phyloP scores from a whole-genome alignment of 37 sponge, comb jelly and placozoan species.

The Halisarca cf. caerulea region DNA sequence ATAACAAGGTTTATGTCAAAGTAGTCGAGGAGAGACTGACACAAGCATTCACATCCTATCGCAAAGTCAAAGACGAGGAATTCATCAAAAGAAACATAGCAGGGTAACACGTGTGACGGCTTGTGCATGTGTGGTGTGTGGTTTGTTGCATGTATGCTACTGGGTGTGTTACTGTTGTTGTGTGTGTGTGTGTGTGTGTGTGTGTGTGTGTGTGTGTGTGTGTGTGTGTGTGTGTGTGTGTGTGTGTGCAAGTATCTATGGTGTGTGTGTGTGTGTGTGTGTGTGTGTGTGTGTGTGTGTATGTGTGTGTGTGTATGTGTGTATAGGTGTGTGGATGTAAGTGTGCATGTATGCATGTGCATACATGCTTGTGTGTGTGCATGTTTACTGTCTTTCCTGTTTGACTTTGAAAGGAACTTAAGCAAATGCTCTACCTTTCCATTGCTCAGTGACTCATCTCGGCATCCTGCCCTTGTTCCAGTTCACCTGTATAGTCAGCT shows the following conservation, averaged over 20 bases:
- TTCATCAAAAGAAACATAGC: slow-evolving; percentile 55
- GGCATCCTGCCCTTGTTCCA: slow-evolving; percentile 72
- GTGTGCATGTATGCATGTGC: not conserved
- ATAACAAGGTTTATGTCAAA: slow-evolving; percentile 76
- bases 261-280: not conserved
- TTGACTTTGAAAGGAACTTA: too few species aligned
- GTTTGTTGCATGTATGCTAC: not conserved
- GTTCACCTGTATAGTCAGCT: slow-evolving; percentile 88
- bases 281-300: not conserved
- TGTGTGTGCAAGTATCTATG: too few species aligned
- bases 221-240: not conserved
- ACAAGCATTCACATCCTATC: slow-evolving; percentile 66
- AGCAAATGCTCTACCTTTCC: too few species aligned
- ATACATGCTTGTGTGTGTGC: not conserved
- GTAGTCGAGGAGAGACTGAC: slow-evolving; percentile 76
- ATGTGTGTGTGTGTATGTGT: not conserved
- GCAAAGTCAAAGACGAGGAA: slow-evolving; percentile 50
- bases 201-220: not conserved
- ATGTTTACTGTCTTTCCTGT: not conserved
- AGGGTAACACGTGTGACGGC: not conserved
- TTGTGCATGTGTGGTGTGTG: not conserved
- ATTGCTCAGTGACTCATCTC: not conserved
- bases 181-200: not conserved
- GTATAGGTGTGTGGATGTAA: not conserved
- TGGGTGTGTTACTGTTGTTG: not conserved